These are phyloP conservation scores for Drosophila insularis DNA, from an alignment of 1,140 invertebrate species.

Conservation along the genomic window DNA sequence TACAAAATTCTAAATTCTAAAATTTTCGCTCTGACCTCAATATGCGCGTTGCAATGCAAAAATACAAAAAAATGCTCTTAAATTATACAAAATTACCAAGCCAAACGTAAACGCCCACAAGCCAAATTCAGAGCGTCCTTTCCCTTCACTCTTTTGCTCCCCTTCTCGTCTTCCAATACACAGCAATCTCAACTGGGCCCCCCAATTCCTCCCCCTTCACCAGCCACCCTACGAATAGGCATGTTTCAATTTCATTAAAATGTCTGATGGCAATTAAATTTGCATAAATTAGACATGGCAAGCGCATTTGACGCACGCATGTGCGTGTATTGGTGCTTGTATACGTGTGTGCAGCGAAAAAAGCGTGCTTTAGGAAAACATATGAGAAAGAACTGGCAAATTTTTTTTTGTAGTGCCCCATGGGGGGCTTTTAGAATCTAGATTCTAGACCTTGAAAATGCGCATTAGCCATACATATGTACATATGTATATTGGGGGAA, in stretches of 20 bases:
- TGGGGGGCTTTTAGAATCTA: no score
- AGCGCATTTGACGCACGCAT: slow-evolving; percentile 40
- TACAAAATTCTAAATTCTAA: slow-evolving; percentile 6
- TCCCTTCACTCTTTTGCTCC: not conserved
- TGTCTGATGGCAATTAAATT: slow-evolving; percentile 70
- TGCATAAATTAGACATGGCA: slow-evolving; percentile 67
- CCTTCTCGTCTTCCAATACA: not conserved
- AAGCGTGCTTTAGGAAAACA: slow-evolving; percentile 10
- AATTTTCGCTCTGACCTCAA: slow-evolving; percentile 12
- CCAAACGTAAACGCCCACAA: slow-evolving; percentile 9
- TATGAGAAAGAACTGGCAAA: slow-evolving; percentile 18
- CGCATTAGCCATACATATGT: not conserved
- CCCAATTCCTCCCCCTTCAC: not conserved
- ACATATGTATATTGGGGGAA: not conserved
- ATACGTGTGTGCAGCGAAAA: slow-evolving; percentile 26
- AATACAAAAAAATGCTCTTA: not conserved
- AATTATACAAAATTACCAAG: slow-evolving; percentile 12
- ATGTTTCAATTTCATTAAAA: slow-evolving; percentile 60
- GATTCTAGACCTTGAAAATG: not conserved
- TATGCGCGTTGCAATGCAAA: slow-evolving; percentile 11
- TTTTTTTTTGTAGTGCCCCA: not conserved
- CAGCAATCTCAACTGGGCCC: not conserved
- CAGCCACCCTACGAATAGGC: slow-evolving; percentile 9
- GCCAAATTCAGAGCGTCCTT: not conserved
- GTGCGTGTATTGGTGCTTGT: not conserved